These are phyloP conservation scores for Monodelphis domestica DNA, from an alignment of 2,797 vertebrate species.

Conservation along the genomic window DNA sequence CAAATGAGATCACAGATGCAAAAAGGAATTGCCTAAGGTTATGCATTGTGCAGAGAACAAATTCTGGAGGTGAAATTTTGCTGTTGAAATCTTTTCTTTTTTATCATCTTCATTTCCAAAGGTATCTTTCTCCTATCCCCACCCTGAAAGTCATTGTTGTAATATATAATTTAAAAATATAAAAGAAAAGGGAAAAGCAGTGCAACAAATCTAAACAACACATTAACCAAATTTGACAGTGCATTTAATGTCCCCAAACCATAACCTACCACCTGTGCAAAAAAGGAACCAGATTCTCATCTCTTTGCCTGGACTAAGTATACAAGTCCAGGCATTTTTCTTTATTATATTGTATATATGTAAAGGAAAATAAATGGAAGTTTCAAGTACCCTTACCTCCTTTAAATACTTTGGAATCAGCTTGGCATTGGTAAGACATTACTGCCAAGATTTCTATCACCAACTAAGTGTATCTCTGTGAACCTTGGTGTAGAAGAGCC, in stretches of 20 bases:
- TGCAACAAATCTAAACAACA: not conserved
- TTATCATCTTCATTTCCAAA: not conserved
- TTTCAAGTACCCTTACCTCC: not conserved
- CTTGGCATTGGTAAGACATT: conserved; percentile 17
- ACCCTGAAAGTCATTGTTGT: not conserved
- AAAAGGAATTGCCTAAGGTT: not conserved
- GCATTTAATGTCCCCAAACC: not conserved
- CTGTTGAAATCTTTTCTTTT: not conserved
- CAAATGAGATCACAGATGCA: not conserved
- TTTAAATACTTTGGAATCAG: not conserved
- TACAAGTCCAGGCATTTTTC: not conserved
- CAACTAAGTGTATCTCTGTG: not conserved
- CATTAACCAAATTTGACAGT: not conserved
- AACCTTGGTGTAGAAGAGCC: conserved; percentile 3
- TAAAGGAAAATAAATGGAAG: not conserved
- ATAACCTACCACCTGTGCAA: not conserved
- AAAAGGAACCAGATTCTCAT: not conserved
- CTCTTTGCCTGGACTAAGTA: not conserved
- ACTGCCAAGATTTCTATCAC: not conserved
- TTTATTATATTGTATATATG: no score
- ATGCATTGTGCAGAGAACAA: not conserved
- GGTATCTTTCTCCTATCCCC: not conserved
- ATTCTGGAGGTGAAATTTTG: not conserved
- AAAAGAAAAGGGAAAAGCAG: not conserved
- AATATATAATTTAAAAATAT: not conserved